Evolutionary conservation across 1,140 invertebrate species (phyloP).

Genomic region (Heterodera schachtii): DNA sequence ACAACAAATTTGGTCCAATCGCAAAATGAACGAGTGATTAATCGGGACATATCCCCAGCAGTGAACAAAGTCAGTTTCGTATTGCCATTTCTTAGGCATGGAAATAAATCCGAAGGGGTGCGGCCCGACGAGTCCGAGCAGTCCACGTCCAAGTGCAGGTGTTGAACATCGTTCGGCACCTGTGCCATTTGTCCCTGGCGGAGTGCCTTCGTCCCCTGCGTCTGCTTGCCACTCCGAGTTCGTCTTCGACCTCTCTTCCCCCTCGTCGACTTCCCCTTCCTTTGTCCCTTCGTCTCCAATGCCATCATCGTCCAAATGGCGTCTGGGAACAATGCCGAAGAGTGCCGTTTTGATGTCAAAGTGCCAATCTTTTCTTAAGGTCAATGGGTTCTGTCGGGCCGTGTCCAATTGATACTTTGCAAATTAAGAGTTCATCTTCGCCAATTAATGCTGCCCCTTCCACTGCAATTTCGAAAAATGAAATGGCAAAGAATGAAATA

Average conservation of each 20-base stretch:
- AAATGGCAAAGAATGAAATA: neutral
- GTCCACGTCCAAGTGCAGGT: neutral
- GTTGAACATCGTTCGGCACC: neutral
- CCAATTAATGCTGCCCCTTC: neutral
- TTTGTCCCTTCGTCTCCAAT: slow-evolving; percentile 10
- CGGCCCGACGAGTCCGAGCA: neutral
- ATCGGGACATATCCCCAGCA: neutral
- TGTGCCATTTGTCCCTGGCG: neutral
- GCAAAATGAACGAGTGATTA: neutral
- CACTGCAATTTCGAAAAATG: neutral
- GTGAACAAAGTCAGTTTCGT: neutral
- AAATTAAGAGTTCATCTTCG: neutral
- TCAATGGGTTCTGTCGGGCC: neutral
- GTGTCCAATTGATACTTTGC: neutral
- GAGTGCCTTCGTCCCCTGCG: neutral
- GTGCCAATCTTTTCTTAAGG: neutral
- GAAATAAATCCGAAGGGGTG: neutral
- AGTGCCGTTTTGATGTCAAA: slow-evolving; percentile 19
- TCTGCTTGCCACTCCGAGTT: neutral
- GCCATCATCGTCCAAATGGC: slow-evolving; percentile 18
- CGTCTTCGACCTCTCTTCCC: neutral
- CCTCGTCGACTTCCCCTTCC: slow-evolving; percentile 1
- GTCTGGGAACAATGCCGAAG: slow-evolving; percentile 13
- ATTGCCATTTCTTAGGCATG: neutral
- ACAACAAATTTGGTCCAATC: neutral